Evolutionary conservation across 2,797 vertebrate genomes (phyloP).

Genomic region (Chromobotia macracanthus): DNA sequence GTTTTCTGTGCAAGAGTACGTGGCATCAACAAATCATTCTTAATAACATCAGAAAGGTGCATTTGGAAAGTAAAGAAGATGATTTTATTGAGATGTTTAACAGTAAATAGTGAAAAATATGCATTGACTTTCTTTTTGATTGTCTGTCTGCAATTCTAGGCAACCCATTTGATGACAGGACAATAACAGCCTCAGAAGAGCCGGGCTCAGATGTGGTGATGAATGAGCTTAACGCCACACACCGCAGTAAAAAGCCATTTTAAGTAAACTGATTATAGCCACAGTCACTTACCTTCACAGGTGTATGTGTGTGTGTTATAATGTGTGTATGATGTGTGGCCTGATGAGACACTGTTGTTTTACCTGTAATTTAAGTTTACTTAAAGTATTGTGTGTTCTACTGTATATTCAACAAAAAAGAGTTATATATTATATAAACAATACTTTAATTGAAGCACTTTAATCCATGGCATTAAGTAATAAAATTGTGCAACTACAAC

Average conservation of each 20-base stretch:
- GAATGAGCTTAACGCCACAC: slow-evolving; percentile 71
- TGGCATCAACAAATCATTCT: too few species aligned
- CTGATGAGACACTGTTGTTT: not conserved
- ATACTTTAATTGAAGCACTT: too few species aligned
- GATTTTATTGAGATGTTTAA: too few species aligned
- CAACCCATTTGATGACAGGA: slow-evolving; percentile 52
- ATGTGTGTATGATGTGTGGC: not conserved
- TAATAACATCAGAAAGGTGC: too few species aligned
- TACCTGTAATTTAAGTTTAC: slow-evolving; percentile 13
- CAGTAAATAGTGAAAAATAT: too few species aligned
- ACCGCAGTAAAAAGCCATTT: slow-evolving; percentile 47
- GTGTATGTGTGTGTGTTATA: not conserved
- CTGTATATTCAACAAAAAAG: too few species aligned
- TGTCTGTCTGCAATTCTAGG: slow-evolving; percentile 61
- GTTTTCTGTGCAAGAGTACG: too few species aligned
- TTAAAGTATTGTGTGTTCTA: not conserved
- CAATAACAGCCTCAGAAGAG: slow-evolving; percentile 60
- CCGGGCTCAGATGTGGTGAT: slow-evolving; percentile 67
- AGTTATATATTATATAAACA: too few species aligned
- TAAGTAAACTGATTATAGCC: not conserved
- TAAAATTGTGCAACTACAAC: not conserved
- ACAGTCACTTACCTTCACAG: not conserved
- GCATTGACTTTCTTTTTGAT: not conserved
- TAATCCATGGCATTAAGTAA: not conserved
- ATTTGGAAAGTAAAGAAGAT: too few species aligned